Percentiles rank a stretch among this genome's conserved stretches.
Conservation (phyloP, 53 echinoderm and acorn worm species). For the Henricia sp. region DNA sequence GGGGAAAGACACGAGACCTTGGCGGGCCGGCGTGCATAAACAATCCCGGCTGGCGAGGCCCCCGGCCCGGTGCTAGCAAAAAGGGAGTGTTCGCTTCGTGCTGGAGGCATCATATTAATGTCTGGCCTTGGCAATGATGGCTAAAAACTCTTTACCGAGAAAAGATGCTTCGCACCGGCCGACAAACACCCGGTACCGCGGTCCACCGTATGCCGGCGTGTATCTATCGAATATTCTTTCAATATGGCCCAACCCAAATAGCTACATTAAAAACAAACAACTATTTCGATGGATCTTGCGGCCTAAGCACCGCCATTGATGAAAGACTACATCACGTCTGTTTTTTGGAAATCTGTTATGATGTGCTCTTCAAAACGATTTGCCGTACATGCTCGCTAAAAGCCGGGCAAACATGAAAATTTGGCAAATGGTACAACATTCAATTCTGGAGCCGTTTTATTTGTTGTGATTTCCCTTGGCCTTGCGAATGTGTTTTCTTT, state of each 20-base stretch:
- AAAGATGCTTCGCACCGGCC: background rate
- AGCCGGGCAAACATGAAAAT: too few relatives aligned
- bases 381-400: too few relatives aligned
- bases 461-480: too few relatives aligned
- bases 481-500: background rate
- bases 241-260: background rate
- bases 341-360: too few relatives aligned
- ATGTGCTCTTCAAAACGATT: too few relatives aligned
- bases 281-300: too few relatives aligned
- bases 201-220: background rate
- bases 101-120: background rate
- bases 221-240: background rate
- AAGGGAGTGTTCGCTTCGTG: background rate
- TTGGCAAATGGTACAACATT: too few relatives aligned
- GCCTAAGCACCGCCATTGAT: conserved; percentile 16
- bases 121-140: conserved; percentile 32
- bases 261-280: conserved; percentile 37
- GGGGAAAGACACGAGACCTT: conserved; percentile 29
- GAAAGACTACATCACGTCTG: background rate
- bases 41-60: conserved; percentile 14
- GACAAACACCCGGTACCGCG: too few relatives aligned
- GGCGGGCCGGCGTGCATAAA: conserved; percentile 25
- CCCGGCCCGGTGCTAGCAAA: too few relatives aligned
- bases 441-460: too few relatives aligned
- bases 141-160: background rate